A percentile compares a stretch with the other conserved stretches of the same genome.
Evolutionary conservation across 2,888 invertebrate genomes (phyloP).

Genomic region (Xanthia icteritia): DNA sequence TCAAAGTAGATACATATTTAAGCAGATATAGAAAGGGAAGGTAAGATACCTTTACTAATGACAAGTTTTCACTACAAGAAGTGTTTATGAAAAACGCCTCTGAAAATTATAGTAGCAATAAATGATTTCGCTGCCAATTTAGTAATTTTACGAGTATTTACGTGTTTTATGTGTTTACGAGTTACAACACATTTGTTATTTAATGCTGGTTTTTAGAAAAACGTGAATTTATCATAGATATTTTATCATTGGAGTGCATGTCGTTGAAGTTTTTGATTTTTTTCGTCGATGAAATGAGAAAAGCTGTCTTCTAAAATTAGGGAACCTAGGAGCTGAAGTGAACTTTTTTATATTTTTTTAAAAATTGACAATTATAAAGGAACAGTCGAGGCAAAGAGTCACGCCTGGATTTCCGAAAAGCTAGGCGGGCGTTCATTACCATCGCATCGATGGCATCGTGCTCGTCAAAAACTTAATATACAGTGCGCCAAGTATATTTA

Average conservation of each 20-base stretch:
- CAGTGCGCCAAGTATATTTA: not conserved
- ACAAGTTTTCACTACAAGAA: conserved; percentile 22
- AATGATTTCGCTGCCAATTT: conserved; percentile 16
- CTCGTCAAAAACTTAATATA: not conserved
- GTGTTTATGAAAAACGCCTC: conserved; percentile 41
- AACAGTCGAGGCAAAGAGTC: not conserved
- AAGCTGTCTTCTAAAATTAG: too few species aligned
- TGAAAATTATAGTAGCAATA: conserved; percentile 35
- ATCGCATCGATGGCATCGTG: not conserved
- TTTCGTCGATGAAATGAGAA: too few species aligned
- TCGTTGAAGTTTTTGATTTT: too few species aligned
- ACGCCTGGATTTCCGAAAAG: not conserved
- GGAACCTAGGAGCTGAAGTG: too few species aligned
- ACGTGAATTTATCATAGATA: not conserved
- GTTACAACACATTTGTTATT: not conserved
- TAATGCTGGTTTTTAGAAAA: not conserved
- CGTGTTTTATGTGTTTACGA: not conserved
- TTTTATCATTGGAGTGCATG: not conserved
- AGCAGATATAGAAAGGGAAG: conserved; percentile 11
- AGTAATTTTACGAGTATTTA: not conserved
- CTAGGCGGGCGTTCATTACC: not conserved
- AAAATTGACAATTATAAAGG: not conserved
- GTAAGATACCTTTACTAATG: conserved; percentile 5
- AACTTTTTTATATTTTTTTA: too few species aligned
- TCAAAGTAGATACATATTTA: not conserved